Base-by-base conservation (phyloP, 2,113 vertebrate species). In the Planiliza haematocheilus region DNA sequence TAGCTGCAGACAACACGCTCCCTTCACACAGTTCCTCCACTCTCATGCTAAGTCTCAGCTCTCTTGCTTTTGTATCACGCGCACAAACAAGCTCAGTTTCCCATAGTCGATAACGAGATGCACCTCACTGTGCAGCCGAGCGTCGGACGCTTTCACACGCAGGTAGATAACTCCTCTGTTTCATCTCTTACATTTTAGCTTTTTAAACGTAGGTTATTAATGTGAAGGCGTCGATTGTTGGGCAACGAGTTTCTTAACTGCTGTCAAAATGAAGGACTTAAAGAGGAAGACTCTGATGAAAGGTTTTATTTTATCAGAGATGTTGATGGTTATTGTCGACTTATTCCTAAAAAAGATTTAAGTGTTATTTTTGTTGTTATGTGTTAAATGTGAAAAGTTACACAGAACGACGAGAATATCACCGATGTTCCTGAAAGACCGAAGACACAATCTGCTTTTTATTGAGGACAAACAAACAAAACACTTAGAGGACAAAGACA, bases 71-170 rank as follows among this genome's bases (percentile, higher is more conserved):
- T 84, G 62, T 65, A 12, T 34, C 38, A 69, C 36, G 50, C 62
- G 41, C 53, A 69, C 71, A 45, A 1, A 38, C 65, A 16, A 0
- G 16, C 50, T 41, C 69, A 64, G 46, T 68, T 74, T 75, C 38
- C 45, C 63, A 2, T 62, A 12, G 58, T 61, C 2, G 60, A 77
- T 77, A 77, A 62, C 48, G 36, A 8, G 34, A 74, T 69, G 57
- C 66, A 17, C 70, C 58, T 76, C 71, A 74, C 77, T 67, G 61
- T 62, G 14, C 50, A 59, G 59, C 51, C 8, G 62, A 58, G 58
- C 80, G 45, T 70, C 37, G 52, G 67, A 59, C 50, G 1, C n/a
- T 11, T 59, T 62, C 60, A 51, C 10, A 64, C 21, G 8, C 55
- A 64, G 62, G 66, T 72, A 39, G 43, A 30, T 2, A 30, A 37